These are phyloP conservation scores for Caenorhabditis sp. DNA, from an alignment of 2,888 invertebrate species.

Conservation along the genomic window DNA sequence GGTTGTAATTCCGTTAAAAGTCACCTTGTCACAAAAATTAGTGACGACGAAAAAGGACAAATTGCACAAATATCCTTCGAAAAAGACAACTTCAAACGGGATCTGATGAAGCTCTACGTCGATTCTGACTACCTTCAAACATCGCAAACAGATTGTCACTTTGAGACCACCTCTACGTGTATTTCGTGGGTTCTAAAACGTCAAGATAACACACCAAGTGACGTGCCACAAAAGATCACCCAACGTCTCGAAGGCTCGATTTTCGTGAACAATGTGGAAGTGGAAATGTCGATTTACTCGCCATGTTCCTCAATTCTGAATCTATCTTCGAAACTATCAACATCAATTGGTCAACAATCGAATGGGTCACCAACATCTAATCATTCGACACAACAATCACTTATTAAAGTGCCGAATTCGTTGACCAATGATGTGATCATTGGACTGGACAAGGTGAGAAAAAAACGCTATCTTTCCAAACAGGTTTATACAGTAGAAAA, in stretches of 20 bases:
- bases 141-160: slow-evolving; percentile 22
- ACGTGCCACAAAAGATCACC: slow-evolving; percentile 29
- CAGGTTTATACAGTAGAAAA: background rate
- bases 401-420: slow-evolving; percentile 19
- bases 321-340: slow-evolving; percentile 22
- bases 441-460: slow-evolving; percentile 25
- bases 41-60: slow-evolving; percentile 18
- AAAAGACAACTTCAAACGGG: slow-evolving; percentile 14
- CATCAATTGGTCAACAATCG: slow-evolving; percentile 5
- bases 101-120: slow-evolving; percentile 15
- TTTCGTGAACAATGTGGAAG: slow-evolving; percentile 16
- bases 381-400: slow-evolving; percentile 3
- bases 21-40: slow-evolving; percentile 27
- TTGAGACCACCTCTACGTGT: slow-evolving; percentile 22
- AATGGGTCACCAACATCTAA: slow-evolving; percentile 3
- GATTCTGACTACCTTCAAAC: slow-evolving; percentile 30
- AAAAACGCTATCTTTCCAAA: background rate
- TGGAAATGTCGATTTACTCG: slow-evolving; percentile 34
- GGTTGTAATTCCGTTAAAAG: slow-evolving; percentile 30
- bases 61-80: slow-evolving; percentile 21
- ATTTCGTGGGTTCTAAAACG: slow-evolving; percentile 24
- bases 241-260: slow-evolving; percentile 33
- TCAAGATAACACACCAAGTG: slow-evolving; percentile 8
- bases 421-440: slow-evolving; percentile 27
- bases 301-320: slow-evolving; percentile 33